Conservation (phyloP, 2,113 vertebrate genomes). For the Nannospalax galili region DNA sequence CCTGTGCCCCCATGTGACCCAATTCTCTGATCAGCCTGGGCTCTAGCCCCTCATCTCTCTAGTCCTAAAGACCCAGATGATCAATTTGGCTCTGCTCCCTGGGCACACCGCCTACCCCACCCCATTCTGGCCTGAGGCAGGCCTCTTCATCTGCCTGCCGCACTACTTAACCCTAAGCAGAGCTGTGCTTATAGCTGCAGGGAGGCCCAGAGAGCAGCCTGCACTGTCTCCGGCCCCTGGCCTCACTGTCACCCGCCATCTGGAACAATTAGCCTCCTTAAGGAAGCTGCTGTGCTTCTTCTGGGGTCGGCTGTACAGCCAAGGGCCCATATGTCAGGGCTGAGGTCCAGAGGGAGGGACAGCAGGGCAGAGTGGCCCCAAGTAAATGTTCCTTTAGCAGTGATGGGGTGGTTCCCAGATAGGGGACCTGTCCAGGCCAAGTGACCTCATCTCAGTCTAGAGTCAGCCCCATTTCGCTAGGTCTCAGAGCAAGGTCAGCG, state of each 20-base stretch:
- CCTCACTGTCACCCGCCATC: neutral
- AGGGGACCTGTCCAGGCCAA: neutral
- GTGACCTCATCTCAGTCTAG: neutral
- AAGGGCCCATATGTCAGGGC: neutral
- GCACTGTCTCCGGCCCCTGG: neutral
- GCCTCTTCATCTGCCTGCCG: neutral
- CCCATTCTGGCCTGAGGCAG: neutral
- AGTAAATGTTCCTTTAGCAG: neutral
- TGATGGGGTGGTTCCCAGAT: neutral
- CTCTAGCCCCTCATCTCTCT: neutral
- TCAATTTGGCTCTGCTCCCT: neutral
- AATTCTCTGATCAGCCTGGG: neutral
- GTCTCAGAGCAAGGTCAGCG: neutral
- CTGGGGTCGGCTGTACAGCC: neutral
- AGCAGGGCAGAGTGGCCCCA: neutral
- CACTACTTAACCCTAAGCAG: accelerated
- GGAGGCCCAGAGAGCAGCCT: too few species aligned
- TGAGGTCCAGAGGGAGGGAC: neutral
- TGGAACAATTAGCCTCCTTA: neutral
- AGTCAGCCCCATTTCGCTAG: neutral
- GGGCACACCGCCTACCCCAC: too few species aligned
- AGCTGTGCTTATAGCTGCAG: accelerated
- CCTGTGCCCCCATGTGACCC: neutral
- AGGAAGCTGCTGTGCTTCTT: neutral
- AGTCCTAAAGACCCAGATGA: neutral